Evolutionary conservation across 2,888 invertebrate genomes (phyloP), one percentile per base, ranked within the genome.

Genomic region (Pherbina coryleti): DNA sequence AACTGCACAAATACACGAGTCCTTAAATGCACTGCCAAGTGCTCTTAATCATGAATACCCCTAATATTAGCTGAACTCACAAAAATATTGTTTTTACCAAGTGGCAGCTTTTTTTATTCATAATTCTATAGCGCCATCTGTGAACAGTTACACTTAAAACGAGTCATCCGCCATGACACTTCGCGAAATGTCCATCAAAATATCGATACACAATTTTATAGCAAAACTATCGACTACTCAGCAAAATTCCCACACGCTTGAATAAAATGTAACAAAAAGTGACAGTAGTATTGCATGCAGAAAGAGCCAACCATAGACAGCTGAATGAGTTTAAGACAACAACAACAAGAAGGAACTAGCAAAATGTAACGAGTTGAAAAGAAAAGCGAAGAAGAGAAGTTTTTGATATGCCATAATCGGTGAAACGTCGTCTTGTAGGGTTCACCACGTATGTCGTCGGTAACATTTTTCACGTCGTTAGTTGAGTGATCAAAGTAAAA

Each of bases 391-490:
- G n/a, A 62, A 73, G 51, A n/a, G n/a, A n/a, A n/a, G n/a, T n/a
- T n/a, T 49, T 34, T 75, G n/a, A n/a, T n/a, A n/a, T 66, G 75
- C 55, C 75, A 75, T 75, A 67, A 66, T 75, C 55, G 66, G 25
- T 67, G 37, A 67, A 75, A 64, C 57, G 34, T 67, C 37, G 67
- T 75, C 75, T 75, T 75, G 66, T 75, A 55, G 55, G 66, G 75
- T 67, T 75, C 53, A 66, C 34, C 55, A 66, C 66, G 37, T 64
- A 49, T 31, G 9, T 74, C 51, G 74, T 74, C 62, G 74, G 72
- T 72, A 64, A 64, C 31, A 34, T 74, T 64, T 19, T 64, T 66
- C 51, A 67, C 55, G 66, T 67, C 55, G 66, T 75, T 25, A 34
- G 37, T 64, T 53, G 9, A 44, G 62, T 37, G 72, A 60, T 44